Conservation (phyloP, 1,140 invertebrate species). For the Probaryconus sp. region DNA sequence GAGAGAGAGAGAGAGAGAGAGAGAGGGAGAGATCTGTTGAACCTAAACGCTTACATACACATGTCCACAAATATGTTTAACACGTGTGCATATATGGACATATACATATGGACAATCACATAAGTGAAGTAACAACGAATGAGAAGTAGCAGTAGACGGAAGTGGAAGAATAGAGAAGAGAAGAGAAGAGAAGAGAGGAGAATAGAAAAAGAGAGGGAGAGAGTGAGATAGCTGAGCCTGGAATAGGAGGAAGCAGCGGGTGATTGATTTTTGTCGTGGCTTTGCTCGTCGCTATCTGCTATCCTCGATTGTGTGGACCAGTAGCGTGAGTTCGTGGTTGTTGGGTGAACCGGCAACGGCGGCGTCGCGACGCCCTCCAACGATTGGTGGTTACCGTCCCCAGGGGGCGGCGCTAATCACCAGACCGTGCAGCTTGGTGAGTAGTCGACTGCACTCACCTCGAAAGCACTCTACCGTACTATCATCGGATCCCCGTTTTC, state of each 20-base stretch:
- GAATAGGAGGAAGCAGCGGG: slow-evolving; percentile 69
- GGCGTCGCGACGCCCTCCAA: slow-evolving; percentile 76
- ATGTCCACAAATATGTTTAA: slow-evolving; percentile 1
- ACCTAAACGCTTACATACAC: too few relatives aligned
- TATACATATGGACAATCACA: slow-evolving; percentile 23
- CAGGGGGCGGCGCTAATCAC: slow-evolving; percentile 78
- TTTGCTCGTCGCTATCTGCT: slow-evolving; percentile 76
- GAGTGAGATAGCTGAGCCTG: slow-evolving; percentile 39
- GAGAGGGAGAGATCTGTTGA: too few relatives aligned
- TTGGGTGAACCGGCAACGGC: slow-evolving; percentile 73
- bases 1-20: too few relatives aligned
- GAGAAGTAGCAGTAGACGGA: slow-evolving; percentile 31
- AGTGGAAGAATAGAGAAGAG: slow-evolving; percentile 35
- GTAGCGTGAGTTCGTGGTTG: slow-evolving; percentile 63
- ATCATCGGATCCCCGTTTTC: slow-evolving; percentile 73
- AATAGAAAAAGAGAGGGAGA: slow-evolving; percentile 29
- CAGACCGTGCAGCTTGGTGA: slow-evolving; percentile 77
- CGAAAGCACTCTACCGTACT: slow-evolving; percentile 74
- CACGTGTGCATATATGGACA: slow-evolving; percentile 2
- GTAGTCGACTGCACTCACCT: slow-evolving; percentile 76
- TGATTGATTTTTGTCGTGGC: slow-evolving; percentile 79
- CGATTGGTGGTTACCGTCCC: slow-evolving; percentile 77
- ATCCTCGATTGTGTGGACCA: slow-evolving; percentile 74
- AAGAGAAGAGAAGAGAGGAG: slow-evolving; percentile 17
- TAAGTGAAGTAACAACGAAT: slow-evolving; percentile 42